Evolutionary conservation across 2,113 vertebrate genomes (phyloP).

Genomic region (Cynopterus brachyotis): DNA sequence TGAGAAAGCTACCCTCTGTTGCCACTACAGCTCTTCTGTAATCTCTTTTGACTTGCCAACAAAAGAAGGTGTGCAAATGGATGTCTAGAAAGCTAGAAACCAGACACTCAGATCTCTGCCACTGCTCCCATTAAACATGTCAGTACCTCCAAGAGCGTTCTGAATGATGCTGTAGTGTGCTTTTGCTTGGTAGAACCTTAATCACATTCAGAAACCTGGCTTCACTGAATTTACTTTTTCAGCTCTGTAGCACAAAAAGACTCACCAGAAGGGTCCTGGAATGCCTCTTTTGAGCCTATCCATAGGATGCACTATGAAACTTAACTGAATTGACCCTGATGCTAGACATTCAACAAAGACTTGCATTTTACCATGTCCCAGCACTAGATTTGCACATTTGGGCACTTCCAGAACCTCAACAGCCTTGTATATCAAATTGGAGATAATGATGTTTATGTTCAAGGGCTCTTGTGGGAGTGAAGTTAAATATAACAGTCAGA

Average conservation of each 20-base stretch:
- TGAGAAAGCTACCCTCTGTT: not conserved
- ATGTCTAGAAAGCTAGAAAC: not conserved
- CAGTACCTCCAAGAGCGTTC: not conserved
- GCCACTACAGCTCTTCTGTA: not conserved
- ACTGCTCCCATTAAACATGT: fast-evolving
- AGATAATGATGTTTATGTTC: not conserved
- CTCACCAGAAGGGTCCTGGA: not conserved
- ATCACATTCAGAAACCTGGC: not conserved
- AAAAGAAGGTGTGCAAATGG: not conserved
- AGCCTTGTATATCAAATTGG: not conserved
- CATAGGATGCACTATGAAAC: not conserved
- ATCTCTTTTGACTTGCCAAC: not conserved
- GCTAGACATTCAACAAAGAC: not conserved
- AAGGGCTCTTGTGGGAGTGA: not conserved
- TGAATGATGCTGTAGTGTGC: too few relatives aligned
- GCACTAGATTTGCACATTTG: not conserved
- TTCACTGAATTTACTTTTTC: not conserved
- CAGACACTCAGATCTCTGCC: not conserved
- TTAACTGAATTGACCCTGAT: not conserved
- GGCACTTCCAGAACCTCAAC: not conserved
- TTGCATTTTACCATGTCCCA: not conserved
- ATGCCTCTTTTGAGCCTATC: not conserved
- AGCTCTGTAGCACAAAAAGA: not conserved
- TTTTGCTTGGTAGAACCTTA: not conserved
- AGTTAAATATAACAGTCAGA: not conserved